phyloP scores from a whole-genome alignment of 2,113 vertebrate species.

The Corythornis madagascariensis region DNA sequence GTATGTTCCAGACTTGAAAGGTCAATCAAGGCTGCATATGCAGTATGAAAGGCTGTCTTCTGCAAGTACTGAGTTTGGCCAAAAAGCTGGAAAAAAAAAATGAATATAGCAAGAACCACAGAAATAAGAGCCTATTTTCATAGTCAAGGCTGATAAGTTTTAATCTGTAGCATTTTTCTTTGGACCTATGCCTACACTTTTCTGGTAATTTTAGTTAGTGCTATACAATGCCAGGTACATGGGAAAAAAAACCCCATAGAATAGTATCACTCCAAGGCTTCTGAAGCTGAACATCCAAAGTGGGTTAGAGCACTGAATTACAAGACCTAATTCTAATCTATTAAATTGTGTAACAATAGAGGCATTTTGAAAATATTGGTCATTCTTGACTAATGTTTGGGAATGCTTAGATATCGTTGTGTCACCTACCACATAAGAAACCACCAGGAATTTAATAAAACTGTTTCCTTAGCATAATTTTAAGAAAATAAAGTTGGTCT shows the following conservation, averaged over 20 bases:
- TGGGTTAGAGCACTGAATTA: not conserved
- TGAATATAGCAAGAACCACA: not conserved
- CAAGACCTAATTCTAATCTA: not conserved
- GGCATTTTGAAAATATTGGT: not conserved
- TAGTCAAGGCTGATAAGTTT: not conserved
- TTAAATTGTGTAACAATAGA: not conserved
- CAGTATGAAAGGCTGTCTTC: not conserved
- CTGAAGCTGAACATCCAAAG: not conserved
- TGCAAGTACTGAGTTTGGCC: not conserved
- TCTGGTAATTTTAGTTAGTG: not conserved
- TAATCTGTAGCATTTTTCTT: not conserved
- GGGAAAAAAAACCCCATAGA: not conserved
- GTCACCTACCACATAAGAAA: not conserved
- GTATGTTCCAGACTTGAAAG: not conserved
- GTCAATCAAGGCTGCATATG: not conserved
- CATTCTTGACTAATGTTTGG: not conserved
- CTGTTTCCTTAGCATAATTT: not conserved
- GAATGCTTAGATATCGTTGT: not conserved
- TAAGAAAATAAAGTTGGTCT: not conserved
- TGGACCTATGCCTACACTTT: not conserved
- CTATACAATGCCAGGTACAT: not conserved
- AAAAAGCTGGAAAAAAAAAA: not conserved
- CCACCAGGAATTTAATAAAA: not conserved
- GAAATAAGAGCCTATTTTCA: not conserved
- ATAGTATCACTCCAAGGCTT: not conserved